These are phyloP conservation scores for Theocolax elegans DNA, from an alignment of 1,140 invertebrate species.

Conservation along the genomic window DNA sequence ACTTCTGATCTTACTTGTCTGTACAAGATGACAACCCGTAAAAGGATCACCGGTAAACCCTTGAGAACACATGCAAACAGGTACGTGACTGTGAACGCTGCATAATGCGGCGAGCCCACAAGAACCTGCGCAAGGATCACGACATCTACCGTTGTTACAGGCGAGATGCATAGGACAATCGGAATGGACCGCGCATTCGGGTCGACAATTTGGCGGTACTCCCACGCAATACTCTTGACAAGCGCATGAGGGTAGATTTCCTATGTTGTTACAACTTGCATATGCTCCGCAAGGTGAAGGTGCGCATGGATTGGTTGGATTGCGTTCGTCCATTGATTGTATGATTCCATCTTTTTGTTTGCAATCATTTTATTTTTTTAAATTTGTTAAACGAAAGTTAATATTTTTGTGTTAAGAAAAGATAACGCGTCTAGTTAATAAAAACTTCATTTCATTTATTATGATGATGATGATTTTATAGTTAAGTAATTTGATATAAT, in stretches of 20 bases:
- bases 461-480: too few relatives aligned
- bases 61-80: conserved; percentile 66
- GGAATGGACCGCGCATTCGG: conserved; percentile 66
- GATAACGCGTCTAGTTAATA: too few relatives aligned
- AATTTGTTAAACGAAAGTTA: too few relatives aligned
- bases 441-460: too few relatives aligned
- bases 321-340: too few relatives aligned
- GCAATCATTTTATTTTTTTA: too few relatives aligned
- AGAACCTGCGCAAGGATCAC: conserved; percentile 68
- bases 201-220: conserved; percentile 70
- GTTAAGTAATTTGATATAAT: too few relatives aligned
- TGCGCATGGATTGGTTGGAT: conserved; percentile 73
- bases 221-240: conserved; percentile 81
- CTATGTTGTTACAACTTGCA: conserved; percentile 78
- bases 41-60: conserved; percentile 69
- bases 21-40: conserved; percentile 56
- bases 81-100: conserved; percentile 64
- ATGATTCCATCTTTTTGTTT: too few relatives aligned
- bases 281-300: conserved; percentile 87
- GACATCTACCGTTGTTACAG: conserved; percentile 68
- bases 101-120: conserved; percentile 70
- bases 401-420: too few relatives aligned
- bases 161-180: conserved; percentile 66
- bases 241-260: conserved; percentile 79
- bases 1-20: conserved; percentile 26